Conservation (phyloP, 1,140 invertebrate genomes). For the Trichomalopsis sarcophagae region DNA sequence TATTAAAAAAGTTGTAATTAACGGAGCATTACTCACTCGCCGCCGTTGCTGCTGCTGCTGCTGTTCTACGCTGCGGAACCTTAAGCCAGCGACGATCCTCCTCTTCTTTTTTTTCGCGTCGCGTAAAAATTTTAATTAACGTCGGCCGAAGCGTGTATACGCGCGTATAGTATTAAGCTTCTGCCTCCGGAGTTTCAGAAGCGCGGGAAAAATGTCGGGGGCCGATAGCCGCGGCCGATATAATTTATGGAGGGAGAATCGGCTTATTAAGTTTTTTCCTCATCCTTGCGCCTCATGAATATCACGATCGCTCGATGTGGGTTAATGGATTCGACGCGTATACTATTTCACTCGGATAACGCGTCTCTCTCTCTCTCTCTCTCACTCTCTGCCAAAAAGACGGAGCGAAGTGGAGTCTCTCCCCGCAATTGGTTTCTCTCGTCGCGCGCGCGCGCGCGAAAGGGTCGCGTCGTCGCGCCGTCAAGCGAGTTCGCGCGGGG, state of each 20-base stretch:
- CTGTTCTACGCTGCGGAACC: not conserved
- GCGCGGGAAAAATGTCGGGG: not conserved
- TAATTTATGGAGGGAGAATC: constrained; percentile 47
- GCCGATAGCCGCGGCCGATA: not conserved
- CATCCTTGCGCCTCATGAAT: not conserved
- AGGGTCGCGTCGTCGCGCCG: constrained; percentile 53
- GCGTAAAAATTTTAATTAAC: constrained; percentile 56
- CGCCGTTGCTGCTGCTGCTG: not conserved
- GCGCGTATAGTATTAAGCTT: not conserved
- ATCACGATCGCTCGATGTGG: not conserved
- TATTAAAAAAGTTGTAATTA: constrained; percentile 56
- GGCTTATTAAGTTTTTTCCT: constrained; percentile 38
- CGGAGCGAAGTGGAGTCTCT: not conserved
- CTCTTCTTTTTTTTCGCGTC: constrained; percentile 26
- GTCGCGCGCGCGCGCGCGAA: constrained; percentile 33
- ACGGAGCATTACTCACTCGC: constrained; percentile 49
- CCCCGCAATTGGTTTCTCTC: constrained; percentile 57
- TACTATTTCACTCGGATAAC: too few relatives aligned
- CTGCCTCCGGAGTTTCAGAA: not conserved
- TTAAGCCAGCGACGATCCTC: not conserved
- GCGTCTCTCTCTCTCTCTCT: too few relatives aligned
- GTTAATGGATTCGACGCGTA: not conserved
- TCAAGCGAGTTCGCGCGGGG: constrained; percentile 51
- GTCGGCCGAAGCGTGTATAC: not conserved
- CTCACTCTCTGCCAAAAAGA: constrained; percentile 39